A percentile compares a stretch with the other conserved stretches of the same genome.
Conservation (phyloP, 2,113 vertebrate genomes). For the Shinisaurus crocodilurus region DNA sequence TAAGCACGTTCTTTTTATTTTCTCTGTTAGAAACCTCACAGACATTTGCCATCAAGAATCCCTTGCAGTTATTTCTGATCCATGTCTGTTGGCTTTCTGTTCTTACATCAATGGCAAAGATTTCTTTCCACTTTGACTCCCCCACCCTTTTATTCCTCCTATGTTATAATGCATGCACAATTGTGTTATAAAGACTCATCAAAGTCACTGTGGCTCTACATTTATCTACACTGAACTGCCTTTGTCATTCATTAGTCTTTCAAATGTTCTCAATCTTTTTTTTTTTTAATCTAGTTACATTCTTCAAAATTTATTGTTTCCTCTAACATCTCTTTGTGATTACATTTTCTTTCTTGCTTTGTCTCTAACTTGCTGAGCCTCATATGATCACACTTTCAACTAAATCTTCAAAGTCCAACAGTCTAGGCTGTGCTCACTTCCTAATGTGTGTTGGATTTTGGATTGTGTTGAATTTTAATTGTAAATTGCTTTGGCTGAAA, state of each 20-base stretch:
- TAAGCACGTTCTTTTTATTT: conserved; percentile 22
- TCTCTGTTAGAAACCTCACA: conserved; percentile 52
- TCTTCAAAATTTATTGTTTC: conserved; percentile 61
- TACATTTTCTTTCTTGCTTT: conserved; percentile 33
- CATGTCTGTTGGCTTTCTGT: conserved; percentile 27
- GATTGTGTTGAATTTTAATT: background rate
- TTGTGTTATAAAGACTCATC: conserved; percentile 69
- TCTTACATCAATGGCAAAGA: conserved; percentile 54
- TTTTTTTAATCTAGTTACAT: conserved; percentile 53
- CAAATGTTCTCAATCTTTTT: conserved; percentile 64
- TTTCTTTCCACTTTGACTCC: conserved; percentile 52
- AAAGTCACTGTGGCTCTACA: conserved; percentile 67
- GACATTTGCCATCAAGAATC: conserved; percentile 46
- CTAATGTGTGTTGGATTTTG: background rate
- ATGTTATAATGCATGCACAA: conserved; percentile 62
- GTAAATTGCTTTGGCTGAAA: background rate
- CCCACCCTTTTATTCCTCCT: conserved; percentile 56
- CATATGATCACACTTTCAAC: conserved; percentile 25
- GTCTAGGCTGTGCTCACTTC: conserved; percentile 14
- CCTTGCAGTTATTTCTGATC: conserved; percentile 66
- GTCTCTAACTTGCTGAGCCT: conserved; percentile 47
- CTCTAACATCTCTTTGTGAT: conserved; percentile 51
- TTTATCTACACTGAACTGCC: conserved; percentile 65
- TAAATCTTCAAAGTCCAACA: conserved; percentile 55
- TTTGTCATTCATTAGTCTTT: conserved; percentile 70